A percentile compares a stretch with the other conserved stretches of the same genome.
phyloP scores from a whole-genome alignment of 2,113 vertebrate genomes.

The Fukomys damarensis region DNA sequence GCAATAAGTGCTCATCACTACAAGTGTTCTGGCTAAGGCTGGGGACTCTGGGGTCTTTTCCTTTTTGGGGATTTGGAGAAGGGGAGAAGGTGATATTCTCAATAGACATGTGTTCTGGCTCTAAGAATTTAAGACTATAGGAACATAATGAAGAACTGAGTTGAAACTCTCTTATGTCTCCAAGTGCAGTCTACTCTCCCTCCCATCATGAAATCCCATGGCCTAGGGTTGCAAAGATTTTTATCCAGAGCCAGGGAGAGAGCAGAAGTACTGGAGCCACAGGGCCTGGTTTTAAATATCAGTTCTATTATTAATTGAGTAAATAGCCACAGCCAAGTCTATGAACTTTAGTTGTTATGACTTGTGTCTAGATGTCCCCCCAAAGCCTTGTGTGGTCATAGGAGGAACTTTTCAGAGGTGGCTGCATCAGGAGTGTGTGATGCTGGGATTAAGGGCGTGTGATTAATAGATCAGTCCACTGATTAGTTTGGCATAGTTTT shows the following conservation, averaged over 20 bases:
- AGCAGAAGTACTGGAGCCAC: background rate
- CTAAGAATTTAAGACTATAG: background rate
- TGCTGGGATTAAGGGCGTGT: background rate
- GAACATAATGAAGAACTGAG: background rate
- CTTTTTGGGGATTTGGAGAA: background rate
- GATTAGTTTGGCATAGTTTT: background rate
- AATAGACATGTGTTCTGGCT: background rate
- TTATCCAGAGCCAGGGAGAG: background rate
- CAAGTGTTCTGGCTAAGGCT: background rate
- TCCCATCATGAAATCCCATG: fast-evolving
- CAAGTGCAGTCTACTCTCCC: background rate
- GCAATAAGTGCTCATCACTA: background rate
- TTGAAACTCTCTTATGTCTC: no score
- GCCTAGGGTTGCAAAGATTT: background rate
- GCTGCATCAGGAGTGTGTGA: background rate
- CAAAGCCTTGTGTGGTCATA: background rate
- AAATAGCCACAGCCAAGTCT: background rate
- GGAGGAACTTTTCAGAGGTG: background rate
- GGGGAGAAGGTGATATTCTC: background rate
- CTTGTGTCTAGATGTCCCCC: background rate
- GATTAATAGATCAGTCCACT: background rate
- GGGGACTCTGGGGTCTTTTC: background rate
- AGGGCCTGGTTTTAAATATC: background rate
- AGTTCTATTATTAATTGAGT: background rate
- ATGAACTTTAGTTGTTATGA: background rate